Conservation (phyloP, 2,888 invertebrate species). For the Acleris holmiana region DNA sequence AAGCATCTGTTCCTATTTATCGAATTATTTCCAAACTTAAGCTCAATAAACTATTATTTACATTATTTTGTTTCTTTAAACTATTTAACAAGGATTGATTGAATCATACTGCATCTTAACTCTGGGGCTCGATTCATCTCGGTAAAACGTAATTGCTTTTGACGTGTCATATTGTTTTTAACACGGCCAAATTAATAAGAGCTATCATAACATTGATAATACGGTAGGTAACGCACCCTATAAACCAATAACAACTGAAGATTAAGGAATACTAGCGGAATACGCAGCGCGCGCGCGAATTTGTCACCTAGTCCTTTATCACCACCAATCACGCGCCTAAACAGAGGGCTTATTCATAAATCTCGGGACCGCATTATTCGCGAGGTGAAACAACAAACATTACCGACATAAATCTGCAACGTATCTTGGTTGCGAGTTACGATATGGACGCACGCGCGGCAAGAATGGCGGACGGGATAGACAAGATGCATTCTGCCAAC, state of each 20-base stretch:
- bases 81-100: no score
- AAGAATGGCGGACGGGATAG: background rate
- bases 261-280: slow-evolving; percentile 20
- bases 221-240: background rate
- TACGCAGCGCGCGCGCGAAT: slow-evolving; percentile 38
- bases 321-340: slow-evolving; percentile 72
- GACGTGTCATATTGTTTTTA: no score
- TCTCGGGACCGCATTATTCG: slow-evolving; percentile 76
- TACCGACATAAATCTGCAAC: slow-evolving; percentile 82
- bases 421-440: slow-evolving; percentile 77
- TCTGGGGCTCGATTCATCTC: no score
- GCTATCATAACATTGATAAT: no score
- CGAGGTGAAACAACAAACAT: slow-evolving; percentile 84
- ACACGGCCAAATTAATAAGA: no score
- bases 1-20: no score
- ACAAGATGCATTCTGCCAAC: no score
- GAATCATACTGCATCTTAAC: no score
- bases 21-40: no score
- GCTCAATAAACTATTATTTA: no score
- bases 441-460: slow-evolving; percentile 48
- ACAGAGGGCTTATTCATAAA: slow-evolving; percentile 79
- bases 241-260: slow-evolving; percentile 5
- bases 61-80: no score
- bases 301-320: slow-evolving; percentile 63
- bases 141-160: no score